Conservation (phyloP, 1,140 invertebrate species). For the Metaphire vulgaris region DNA sequence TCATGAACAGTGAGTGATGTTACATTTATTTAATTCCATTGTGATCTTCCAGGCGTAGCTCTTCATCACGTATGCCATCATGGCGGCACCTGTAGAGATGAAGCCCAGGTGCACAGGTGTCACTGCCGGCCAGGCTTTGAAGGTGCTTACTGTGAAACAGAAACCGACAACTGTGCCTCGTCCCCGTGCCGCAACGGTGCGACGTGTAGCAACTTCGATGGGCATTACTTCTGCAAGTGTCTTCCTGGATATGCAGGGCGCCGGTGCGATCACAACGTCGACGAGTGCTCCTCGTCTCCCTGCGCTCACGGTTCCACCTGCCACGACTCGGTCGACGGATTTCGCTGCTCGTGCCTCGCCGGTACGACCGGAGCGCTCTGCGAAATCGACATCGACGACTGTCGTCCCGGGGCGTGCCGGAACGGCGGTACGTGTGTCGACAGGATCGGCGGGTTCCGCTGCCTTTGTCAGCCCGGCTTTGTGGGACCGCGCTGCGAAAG, state of each 20-base stretch:
- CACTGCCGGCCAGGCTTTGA: constrained; percentile 31
- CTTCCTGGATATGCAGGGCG: constrained; percentile 25
- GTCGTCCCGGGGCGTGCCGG: not conserved
- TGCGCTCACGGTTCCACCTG: constrained; percentile 78
- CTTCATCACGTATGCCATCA: constrained; percentile 27
- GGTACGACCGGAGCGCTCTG: constrained; percentile 63
- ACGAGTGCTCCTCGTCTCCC: constrained; percentile 64
- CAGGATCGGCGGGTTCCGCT: not conserved
- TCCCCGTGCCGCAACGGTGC: constrained; percentile 81
- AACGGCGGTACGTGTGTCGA: constrained; percentile 29
- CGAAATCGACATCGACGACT: constrained; percentile 32
- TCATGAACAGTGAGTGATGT: too few relatives aligned
- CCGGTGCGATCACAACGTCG: constrained; percentile 28
- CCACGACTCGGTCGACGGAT: constrained; percentile 80
- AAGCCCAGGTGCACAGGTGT: constrained; percentile 28
- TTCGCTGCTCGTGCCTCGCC: constrained; percentile 71
- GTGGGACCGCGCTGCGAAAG: not conserved
- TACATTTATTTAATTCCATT: too few relatives aligned
- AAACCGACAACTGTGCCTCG: constrained; percentile 80
- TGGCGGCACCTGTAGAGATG: constrained; percentile 31
- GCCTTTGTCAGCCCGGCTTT: not conserved
- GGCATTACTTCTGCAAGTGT: constrained; percentile 31
- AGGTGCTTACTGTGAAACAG: constrained; percentile 73
- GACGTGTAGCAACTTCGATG: constrained; percentile 68
- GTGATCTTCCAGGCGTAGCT: not conserved